Base-by-base conservation (phyloP, 1,140 invertebrate species). In the Colletes latitarsis region DNA sequence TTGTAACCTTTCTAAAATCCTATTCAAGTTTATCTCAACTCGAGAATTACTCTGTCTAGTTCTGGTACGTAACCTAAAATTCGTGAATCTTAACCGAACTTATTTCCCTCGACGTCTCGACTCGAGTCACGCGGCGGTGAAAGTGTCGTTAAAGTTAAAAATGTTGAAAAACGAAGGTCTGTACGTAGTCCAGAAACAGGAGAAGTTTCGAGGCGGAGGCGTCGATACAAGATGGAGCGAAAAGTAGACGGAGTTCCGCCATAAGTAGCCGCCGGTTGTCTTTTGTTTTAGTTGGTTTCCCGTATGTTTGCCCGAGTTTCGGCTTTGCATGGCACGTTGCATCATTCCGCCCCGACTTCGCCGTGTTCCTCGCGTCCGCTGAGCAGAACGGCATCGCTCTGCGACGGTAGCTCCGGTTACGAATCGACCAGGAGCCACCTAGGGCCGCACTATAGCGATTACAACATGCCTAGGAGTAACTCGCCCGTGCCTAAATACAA, bases 361-460 rank as follows among this genome's bases (percentile, higher is more conserved):
- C 88, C 90, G 70, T 90, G 89, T 67, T 89, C 89, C 21, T 92
- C 91, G 79, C 88, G 87, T 76, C 82, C 89, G 30, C 70, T 87
- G 17, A 94, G 89, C 89, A 93, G 89, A 93, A 93, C 92, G 89
- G 93, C 83, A 90, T 94, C 90, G 73, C 85, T 91, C 30, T 93
- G 90, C 85, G 90, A 90, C 75, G 89, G 84, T n/a, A 93, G 92
- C 79, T 95, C 95, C 64, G 95, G 95, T 30, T 95, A 95, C 89
- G 95, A 95, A 70, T 95, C 95, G 39, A 94, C 95, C 55, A 92
- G 94, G 62, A 95, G 95, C 87, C 94, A 94, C 81, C 85, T 93
- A 69, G 93, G 94, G 17, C 93, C 92, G 0, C 92, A 92, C 82
- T 91, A 91, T 83, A 89, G 90, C 69, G 84, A 88, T 19, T 88